These are phyloP conservation scores for Melanostigma gelatinosum DNA, from an alignment of 2,113 vertebrate species.

Conservation along the genomic window DNA sequence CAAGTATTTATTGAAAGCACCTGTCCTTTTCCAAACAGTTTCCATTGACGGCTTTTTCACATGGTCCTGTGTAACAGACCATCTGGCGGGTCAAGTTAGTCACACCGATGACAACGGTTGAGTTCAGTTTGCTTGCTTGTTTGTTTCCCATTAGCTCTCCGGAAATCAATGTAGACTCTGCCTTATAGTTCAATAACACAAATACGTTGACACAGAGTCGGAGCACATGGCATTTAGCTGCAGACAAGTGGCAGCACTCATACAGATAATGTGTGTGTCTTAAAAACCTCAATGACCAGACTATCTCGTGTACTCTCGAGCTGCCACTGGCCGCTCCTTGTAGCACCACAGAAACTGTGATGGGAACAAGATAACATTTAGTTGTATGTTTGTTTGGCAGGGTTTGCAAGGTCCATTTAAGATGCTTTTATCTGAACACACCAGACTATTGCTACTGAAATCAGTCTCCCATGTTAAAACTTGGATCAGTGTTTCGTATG, in stretches of 20 bases:
- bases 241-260: background rate
- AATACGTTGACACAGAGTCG: background rate
- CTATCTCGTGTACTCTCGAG: slow-evolving; percentile 3
- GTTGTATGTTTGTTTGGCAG: slow-evolving; percentile 37
- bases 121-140: background rate
- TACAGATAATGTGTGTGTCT: slow-evolving; percentile 13
- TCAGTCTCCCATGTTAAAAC: slow-evolving; percentile 55
- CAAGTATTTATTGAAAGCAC: background rate
- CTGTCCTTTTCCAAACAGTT: background rate
- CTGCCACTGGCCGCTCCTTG: background rate
- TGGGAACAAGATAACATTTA: slow-evolving; percentile 43
- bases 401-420: slow-evolving; percentile 43
- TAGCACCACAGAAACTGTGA: slow-evolving; percentile 12
- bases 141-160: background rate
- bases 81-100: background rate
- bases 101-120: background rate
- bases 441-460: slow-evolving; percentile 26
- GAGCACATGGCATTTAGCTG: slow-evolving; percentile 6
- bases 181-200: slow-evolving; percentile 1
- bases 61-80: background rate
- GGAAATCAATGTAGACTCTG: background rate
- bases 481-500: slow-evolving; percentile 15
- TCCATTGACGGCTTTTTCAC: background rate
- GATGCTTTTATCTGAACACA: slow-evolving; percentile 32
- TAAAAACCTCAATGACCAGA: slow-evolving; percentile 1